Evolutionary conservation across 2,888 invertebrate genomes (phyloP).

Genomic region (Hyalella azteca): DNA sequence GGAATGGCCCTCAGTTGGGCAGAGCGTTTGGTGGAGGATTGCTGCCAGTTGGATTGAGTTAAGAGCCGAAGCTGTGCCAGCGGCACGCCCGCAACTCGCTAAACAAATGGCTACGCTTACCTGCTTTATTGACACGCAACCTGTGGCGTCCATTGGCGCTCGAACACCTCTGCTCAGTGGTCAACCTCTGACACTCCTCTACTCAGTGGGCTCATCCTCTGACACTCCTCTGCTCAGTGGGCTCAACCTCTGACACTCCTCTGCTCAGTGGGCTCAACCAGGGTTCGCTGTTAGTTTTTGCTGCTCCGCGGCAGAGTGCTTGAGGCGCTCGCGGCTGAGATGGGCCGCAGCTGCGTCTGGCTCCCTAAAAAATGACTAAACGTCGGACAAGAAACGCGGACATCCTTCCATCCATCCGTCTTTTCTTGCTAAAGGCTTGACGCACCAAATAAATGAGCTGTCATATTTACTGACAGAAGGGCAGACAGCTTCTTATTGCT

Average conservation of each 20-base stretch:
- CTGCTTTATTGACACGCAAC: conserved; percentile 23
- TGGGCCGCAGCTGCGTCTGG: too few relatives aligned
- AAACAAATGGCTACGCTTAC: background rate
- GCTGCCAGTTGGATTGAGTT: conserved; percentile 20
- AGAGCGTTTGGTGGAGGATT: background rate
- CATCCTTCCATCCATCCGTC: background rate
- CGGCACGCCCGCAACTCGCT: background rate
- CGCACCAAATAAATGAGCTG: background rate
- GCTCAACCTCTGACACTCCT: background rate
- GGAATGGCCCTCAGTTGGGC: conserved; percentile 8
- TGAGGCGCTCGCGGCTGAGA: too few relatives aligned
- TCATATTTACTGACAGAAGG: background rate
- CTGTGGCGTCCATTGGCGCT: background rate
- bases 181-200: background rate
- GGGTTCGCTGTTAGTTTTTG: too few relatives aligned
- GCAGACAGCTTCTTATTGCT: background rate
- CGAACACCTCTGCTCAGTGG: too few relatives aligned
- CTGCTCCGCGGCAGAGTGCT: too few relatives aligned
- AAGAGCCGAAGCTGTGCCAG: background rate
- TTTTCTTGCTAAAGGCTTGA: conserved; percentile 11
- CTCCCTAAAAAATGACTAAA: background rate
- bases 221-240: too few relatives aligned
- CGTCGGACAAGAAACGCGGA: background rate
- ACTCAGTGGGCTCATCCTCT: background rate
- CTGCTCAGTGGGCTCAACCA: too few relatives aligned